A percentile compares a stretch with the other conserved stretches of the same genome.
These are phyloP conservation scores for Leucania comma DNA, from an alignment of 2,888 invertebrate species.

Conservation along the genomic window DNA sequence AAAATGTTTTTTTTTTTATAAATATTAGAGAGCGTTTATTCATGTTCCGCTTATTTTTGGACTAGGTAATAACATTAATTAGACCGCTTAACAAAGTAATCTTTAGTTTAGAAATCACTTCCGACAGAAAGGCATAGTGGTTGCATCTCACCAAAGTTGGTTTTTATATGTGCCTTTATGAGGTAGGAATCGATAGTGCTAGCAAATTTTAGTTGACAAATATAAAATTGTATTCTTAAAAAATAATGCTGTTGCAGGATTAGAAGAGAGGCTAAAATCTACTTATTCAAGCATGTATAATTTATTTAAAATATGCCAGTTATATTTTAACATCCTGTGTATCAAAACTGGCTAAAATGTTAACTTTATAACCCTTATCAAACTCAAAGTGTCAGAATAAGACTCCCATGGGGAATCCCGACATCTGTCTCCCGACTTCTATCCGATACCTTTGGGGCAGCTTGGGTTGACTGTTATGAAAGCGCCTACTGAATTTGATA, in stretches of 20 bases:
- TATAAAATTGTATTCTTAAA: too few relatives aligned
- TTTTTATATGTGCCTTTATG: neutral
- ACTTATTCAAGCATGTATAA: neutral
- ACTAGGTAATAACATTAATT: neutral
- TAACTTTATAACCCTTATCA: constrained; percentile 53
- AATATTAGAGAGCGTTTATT: neutral
- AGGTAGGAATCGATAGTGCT: neutral
- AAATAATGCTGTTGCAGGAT: too few relatives aligned
- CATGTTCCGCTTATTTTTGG: neutral
- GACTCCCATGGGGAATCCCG: constrained; percentile 16
- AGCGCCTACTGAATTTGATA: neutral
- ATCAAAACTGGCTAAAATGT: constrained; percentile 18
- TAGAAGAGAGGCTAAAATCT: too few relatives aligned
- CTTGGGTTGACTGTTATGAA: constrained; percentile 6
- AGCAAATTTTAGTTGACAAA: neutral
- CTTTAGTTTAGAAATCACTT: neutral
- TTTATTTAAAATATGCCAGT: constrained; percentile 9
- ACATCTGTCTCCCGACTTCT: constrained; percentile 18
- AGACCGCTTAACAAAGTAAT: neutral
- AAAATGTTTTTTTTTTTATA: neutral
- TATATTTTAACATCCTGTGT: constrained; percentile 27
- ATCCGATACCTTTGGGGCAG: constrained; percentile 5
- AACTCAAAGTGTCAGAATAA: constrained; percentile 38
- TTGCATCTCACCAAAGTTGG: too few relatives aligned
- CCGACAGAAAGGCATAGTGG: neutral